These are phyloP conservation scores for Drosophila eugracilis DNA, from an alignment of 1,140 invertebrate species.

Conservation along the genomic window DNA sequence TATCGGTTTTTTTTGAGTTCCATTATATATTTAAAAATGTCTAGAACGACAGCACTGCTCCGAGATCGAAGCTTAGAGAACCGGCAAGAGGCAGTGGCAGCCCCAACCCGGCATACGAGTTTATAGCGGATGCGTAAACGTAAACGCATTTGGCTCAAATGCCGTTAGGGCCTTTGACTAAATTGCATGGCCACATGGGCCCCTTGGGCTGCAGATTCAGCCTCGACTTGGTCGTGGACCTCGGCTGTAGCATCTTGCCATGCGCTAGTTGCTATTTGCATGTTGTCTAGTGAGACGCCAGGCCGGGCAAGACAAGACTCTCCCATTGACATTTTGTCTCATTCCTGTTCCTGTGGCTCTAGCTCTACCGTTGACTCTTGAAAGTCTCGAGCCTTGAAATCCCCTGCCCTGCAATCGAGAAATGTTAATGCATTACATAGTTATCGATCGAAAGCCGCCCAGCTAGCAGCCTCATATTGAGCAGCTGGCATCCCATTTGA, in stretches of 20 bases:
- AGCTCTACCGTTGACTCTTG: background rate
- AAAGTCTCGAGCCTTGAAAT: too few relatives aligned
- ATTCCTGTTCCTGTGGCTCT: conserved; percentile 1
- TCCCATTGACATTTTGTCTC: conserved; percentile 66
- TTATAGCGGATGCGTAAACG: conserved; percentile 85
- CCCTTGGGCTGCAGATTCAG: conserved; percentile 44
- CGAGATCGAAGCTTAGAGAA: conserved; percentile 45
- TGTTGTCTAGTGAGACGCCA: conserved; percentile 47
- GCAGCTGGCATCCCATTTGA: conserved; percentile 60
- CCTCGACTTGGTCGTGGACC: conserved; percentile 3
- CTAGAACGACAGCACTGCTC: conserved; percentile 15
- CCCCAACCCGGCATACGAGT: conserved; percentile 76
- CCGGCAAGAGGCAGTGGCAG: conserved; percentile 24
- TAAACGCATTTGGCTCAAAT: conserved; percentile 84
- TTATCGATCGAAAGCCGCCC: conserved; percentile 55
- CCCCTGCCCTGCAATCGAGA: conserved; percentile 28
- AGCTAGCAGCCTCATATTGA: conserved; percentile 48
- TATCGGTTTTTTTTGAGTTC: too few relatives aligned
- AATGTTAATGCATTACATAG: conserved; percentile 74
- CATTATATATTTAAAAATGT: conserved; percentile 20
- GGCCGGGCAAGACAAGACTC: conserved; percentile 61
- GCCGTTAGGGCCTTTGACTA: conserved; percentile 83
- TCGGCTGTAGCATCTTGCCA: conserved; percentile 33
- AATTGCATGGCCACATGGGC: conserved; percentile 76
- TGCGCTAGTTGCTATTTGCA: conserved; percentile 30